These are phyloP conservation scores for Aphidius gifuensis DNA, from an alignment of 1,140 invertebrate genomes.

Conservation along the genomic window DNA sequence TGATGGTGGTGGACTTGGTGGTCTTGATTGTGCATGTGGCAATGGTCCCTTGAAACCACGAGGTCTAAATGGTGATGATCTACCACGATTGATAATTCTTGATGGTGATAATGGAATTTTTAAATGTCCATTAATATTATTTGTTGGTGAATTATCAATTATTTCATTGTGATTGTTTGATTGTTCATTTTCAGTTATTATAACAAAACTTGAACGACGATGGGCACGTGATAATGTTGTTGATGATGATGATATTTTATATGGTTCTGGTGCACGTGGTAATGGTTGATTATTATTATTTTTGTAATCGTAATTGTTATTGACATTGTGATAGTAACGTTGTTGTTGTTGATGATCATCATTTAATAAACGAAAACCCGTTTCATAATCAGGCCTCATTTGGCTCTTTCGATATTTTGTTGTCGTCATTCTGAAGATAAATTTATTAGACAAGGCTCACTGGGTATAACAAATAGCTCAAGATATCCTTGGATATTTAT, in stretches of 20 bases:
- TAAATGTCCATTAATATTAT: slow-evolving; percentile 24
- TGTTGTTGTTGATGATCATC: slow-evolving; percentile 3
- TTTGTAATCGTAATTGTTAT: slow-evolving; percentile 1
- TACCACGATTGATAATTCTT: slow-evolving; percentile 40
- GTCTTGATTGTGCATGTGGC: slow-evolving; percentile 43
- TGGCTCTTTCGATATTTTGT: slow-evolving; percentile 8
- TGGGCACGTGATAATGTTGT: slow-evolving; percentile 42
- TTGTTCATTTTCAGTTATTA: slow-evolving; percentile 56
- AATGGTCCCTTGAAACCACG: slow-evolving; percentile 59
- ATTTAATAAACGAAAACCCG: slow-evolving; percentile 10
- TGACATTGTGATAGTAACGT: too few species aligned
- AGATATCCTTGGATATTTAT: too few species aligned
- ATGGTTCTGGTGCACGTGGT: slow-evolving; percentile 49
- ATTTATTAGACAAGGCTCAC: too few species aligned
- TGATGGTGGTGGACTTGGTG: slow-evolving; percentile 34
- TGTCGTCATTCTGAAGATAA: background rate
- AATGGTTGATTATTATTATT: slow-evolving; percentile 35
- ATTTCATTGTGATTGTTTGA: background rate
- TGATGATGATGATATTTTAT: slow-evolving; percentile 40
- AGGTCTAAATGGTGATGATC: slow-evolving; percentile 59
- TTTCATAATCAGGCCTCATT: slow-evolving; percentile 4
- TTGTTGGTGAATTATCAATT: slow-evolving; percentile 1
- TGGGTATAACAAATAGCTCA: too few species aligned
- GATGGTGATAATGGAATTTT: slow-evolving; percentile 45
- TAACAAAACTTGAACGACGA: slow-evolving; percentile 58